These are phyloP conservation scores for Sesia apiformis DNA, from an alignment of 2,888 invertebrate genomes.

Conservation along the genomic window DNA sequence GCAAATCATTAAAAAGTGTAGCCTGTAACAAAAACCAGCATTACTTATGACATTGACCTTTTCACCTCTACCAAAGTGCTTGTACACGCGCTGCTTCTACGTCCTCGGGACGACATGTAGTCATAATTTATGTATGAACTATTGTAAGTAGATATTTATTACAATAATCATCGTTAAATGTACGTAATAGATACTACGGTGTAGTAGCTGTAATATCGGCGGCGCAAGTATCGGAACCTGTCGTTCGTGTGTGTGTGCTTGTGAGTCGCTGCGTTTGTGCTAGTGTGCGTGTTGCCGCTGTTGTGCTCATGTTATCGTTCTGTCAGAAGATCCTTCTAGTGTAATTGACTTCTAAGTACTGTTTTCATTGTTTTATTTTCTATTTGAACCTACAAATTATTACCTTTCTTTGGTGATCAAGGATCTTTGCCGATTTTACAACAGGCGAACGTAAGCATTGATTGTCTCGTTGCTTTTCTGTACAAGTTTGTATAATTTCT, in stretches of 20 bases:
- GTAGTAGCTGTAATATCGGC: constrained; percentile 2
- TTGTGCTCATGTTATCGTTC: background rate
- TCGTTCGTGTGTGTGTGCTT: constrained; percentile 7
- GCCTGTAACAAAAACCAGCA: no score
- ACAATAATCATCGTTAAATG: background rate
- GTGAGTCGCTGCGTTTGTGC: constrained; percentile 7
- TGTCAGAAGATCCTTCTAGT: background rate
- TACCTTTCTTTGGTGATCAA: no score
- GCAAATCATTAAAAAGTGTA: no score
- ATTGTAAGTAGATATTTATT: constrained; percentile 15
- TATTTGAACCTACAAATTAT: no score
- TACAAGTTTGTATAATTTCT: no score
- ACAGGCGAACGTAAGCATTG: no score
- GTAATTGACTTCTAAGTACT: background rate
- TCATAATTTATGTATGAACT: constrained; percentile 17
- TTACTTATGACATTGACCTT: no score
- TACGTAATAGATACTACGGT: background rate
- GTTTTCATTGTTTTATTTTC: background rate
- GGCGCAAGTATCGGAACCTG: constrained; percentile 15
- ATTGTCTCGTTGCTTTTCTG: no score
- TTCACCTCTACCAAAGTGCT: constrained; percentile 21
- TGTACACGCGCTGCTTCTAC: constrained; percentile 10
- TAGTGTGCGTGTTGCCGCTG: constrained; percentile 10
- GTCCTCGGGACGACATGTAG: constrained; percentile 13
- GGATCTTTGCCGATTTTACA: no score